These are phyloP conservation scores for Eurois occulta DNA, from an alignment of 2,888 invertebrate genomes.

Conservation along the genomic window DNA sequence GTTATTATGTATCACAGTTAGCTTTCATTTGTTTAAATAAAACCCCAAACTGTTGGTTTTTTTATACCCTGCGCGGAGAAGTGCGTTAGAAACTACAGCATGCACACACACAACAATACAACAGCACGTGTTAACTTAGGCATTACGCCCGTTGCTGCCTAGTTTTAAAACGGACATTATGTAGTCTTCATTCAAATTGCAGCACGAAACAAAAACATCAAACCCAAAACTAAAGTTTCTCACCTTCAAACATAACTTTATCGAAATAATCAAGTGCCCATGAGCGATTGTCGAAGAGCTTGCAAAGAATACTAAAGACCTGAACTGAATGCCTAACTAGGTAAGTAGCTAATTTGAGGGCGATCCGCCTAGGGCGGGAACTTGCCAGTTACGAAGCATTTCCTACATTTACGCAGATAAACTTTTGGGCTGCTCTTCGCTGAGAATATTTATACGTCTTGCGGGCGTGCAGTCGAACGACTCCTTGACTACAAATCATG, in stretches of 20 bases:
- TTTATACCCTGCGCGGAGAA: background rate
- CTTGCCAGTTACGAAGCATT: constrained; percentile 68
- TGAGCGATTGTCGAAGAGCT: constrained; percentile 44
- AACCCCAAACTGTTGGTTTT: background rate
- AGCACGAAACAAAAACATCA: background rate
- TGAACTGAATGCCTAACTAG: constrained; percentile 66
- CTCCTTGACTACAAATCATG: background rate
- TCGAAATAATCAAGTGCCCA: constrained; percentile 37
- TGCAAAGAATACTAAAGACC: constrained; percentile 70
- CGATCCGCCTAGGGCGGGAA: constrained; percentile 68
- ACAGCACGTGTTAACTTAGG: background rate
- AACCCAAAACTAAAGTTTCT: constrained; percentile 2
- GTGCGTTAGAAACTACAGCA: background rate
- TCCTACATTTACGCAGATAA: constrained; percentile 73
- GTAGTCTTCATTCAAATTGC: background rate
- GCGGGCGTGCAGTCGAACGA: constrained; percentile 33
- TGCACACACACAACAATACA: background rate
- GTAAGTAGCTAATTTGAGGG: constrained; percentile 67
- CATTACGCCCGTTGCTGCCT: background rate
- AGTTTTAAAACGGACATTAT: background rate
- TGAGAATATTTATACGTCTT: constrained; percentile 72
- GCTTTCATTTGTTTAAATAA: background rate
- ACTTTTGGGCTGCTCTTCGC: constrained; percentile 67
- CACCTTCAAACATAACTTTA: constrained; percentile 34
- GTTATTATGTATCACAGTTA: background rate